phyloP scores from a whole-genome alignment of 2,113 vertebrate species.

The Crypturellus undulatus region DNA sequence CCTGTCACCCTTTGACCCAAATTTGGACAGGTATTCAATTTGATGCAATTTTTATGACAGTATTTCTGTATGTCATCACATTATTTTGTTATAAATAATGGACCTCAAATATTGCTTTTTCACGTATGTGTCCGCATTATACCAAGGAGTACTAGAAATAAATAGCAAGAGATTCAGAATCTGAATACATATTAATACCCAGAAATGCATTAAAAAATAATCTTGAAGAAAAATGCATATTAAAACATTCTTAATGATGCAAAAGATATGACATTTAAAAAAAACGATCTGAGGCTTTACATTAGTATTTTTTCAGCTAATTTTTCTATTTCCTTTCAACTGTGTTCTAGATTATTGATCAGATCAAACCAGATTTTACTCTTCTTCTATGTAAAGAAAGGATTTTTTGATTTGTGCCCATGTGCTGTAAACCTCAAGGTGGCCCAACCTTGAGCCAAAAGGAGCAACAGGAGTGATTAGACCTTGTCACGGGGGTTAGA shows the following conservation, averaged over 20 bases:
- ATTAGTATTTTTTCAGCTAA: background rate
- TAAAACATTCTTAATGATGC: background rate
- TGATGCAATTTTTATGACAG: background rate
- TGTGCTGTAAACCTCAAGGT: constrained; percentile 53
- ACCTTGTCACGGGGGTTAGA: constrained; percentile 77
- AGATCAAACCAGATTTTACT: background rate
- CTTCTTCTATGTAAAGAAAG: background rate
- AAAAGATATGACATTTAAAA: background rate
- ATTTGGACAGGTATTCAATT: background rate
- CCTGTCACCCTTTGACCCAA: background rate
- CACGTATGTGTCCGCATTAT: background rate
- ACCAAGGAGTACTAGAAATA: background rate
- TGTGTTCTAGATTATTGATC: background rate
- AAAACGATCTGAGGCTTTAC: background rate
- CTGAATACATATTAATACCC: background rate
- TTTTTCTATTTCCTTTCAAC: background rate
- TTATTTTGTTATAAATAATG: background rate
- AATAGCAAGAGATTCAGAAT: background rate
- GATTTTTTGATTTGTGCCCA: background rate
- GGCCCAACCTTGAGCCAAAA: constrained; percentile 59
- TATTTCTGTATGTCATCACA: background rate
- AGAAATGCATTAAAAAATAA: background rate
- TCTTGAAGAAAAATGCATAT: background rate
- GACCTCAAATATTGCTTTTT: background rate
- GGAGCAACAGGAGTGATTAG: constrained; percentile 79